These are phyloP conservation scores for Trachelus iudaicus DNA, from an alignment of 2,888 invertebrate species.

Conservation along the genomic window DNA sequence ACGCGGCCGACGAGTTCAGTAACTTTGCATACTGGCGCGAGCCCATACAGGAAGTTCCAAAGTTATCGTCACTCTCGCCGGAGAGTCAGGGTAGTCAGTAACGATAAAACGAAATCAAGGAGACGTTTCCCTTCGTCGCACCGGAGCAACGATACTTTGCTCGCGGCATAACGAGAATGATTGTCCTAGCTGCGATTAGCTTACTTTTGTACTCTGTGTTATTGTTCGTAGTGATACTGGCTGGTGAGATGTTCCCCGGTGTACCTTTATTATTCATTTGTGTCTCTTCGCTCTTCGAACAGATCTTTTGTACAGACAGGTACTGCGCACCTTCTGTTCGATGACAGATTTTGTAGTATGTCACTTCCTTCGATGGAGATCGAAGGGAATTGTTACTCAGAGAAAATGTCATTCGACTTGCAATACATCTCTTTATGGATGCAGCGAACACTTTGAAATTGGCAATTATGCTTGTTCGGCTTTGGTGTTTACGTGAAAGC, in stretches of 20 bases:
- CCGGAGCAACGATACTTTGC: slow-evolving; percentile 12
- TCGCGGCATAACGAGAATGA: slow-evolving; percentile 25
- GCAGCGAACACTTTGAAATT: background rate
- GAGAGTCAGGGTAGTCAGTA: slow-evolving; percentile 40
- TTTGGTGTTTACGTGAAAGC: slow-evolving; percentile 21
- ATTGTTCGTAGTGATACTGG: slow-evolving; percentile 28
- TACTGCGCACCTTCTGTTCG: background rate
- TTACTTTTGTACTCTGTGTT: slow-evolving; percentile 46
- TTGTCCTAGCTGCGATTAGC: slow-evolving; percentile 32
- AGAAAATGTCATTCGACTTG: background rate
- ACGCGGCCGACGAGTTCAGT: slow-evolving; percentile 79
- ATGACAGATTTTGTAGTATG: background rate
- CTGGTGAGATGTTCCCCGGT: slow-evolving; percentile 23
- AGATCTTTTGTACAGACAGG: background rate
- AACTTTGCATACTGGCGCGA: slow-evolving; percentile 95
- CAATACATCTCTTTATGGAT: background rate
- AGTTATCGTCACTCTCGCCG: slow-evolving; percentile 40
- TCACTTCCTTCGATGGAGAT: background rate
- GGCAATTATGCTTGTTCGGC: background rate
- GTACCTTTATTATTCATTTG: background rate
- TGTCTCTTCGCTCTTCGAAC: background rate
- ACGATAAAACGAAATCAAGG: slow-evolving; percentile 11
- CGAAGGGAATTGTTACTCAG: background rate
- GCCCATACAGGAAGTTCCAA: slow-evolving; percentile 75
- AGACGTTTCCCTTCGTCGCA: background rate